Percentiles rank a stretch among this genome's conserved stretches.
phyloP scores from a whole-genome alignment of 2,888 invertebrate genomes.

The Parnassius apollo region DNA sequence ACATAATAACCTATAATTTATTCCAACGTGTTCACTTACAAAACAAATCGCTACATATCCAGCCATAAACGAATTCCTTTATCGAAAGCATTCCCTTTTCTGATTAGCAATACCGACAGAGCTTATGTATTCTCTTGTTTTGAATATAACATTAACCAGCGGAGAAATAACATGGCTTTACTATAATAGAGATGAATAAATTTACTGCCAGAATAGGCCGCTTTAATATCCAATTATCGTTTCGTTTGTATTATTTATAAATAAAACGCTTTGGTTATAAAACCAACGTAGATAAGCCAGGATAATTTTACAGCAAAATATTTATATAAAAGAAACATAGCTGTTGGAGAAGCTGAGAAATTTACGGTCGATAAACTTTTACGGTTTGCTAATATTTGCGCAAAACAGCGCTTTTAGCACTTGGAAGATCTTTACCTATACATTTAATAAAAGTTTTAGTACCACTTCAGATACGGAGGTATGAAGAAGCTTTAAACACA shows the following conservation, averaged over 20 bases:
- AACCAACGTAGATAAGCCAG: constrained; percentile 9
- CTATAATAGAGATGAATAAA: constrained; percentile 21
- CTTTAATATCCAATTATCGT: constrained; percentile 18
- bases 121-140: constrained; percentile 16
- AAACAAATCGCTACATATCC: constrained; percentile 17
- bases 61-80: constrained; percentile 15
- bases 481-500: too few relatives aligned
- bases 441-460: constrained; percentile 6
- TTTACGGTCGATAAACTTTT: constrained; percentile 26
- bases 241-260: constrained; percentile 7
- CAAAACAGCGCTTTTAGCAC: constrained; percentile 14
- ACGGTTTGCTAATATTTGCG: constrained; percentile 23
- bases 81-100: constrained; percentile 21
- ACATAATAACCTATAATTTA: constrained; percentile 8
- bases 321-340: constrained; percentile 22
- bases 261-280: constrained; percentile 10
- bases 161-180: constrained; percentile 10
- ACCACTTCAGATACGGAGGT: neutral
- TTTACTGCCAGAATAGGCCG: constrained; percentile 11
- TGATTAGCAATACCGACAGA: constrained; percentile 19
- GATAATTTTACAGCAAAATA: constrained; percentile 19
- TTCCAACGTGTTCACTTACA: constrained; percentile 10
- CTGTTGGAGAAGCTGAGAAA: constrained; percentile 19
- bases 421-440: constrained; percentile 3
- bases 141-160: constrained; percentile 8